Percentiles rank a stretch among this genome's conserved stretches.
Conservation (phyloP, 2,888 invertebrate genomes). For the Limenitis arthemis region DNA sequence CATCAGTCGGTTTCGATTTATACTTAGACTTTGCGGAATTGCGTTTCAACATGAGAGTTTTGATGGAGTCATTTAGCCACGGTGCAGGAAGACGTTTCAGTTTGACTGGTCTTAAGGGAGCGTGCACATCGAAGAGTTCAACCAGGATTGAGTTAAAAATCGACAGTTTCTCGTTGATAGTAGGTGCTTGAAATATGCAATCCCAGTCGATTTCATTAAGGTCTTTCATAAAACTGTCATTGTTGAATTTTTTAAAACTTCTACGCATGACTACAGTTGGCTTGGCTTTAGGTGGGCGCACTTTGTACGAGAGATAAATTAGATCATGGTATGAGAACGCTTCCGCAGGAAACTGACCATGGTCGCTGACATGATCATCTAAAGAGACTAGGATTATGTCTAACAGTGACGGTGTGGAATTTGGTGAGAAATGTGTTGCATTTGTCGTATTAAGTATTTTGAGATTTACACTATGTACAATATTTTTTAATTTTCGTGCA, state of each 20-base stretch:
- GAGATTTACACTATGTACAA: too few species aligned
- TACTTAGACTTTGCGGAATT: not conserved
- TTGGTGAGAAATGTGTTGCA: too few species aligned
- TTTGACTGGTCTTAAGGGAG: not conserved
- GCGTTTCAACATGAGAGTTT: not conserved
- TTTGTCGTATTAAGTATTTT: too few species aligned
- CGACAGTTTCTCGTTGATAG: not conserved
- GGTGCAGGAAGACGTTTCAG: not conserved
- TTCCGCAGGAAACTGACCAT: not conserved
- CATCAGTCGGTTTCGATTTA: not conserved
- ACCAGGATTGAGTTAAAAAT: not conserved
- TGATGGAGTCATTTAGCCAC: not conserved
- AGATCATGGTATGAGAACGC: not conserved
- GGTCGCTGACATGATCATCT: too few species aligned
- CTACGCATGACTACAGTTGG: not conserved
- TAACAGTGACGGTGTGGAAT: too few species aligned
- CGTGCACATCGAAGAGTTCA: not conserved
- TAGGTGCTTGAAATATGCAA: not conserved
- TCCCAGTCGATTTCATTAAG: not conserved
- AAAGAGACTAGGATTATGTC: too few species aligned
- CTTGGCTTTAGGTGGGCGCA: not conserved
- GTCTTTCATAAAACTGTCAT: not conserved
- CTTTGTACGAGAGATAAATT: not conserved
- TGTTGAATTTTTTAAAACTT: not conserved
- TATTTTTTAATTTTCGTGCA: too few species aligned